Percentiles rank a stretch among this genome's conserved stretches.
Conservation (phyloP, 2,797 vertebrate species). For the Pseudochaenichthys georgianus region DNA sequence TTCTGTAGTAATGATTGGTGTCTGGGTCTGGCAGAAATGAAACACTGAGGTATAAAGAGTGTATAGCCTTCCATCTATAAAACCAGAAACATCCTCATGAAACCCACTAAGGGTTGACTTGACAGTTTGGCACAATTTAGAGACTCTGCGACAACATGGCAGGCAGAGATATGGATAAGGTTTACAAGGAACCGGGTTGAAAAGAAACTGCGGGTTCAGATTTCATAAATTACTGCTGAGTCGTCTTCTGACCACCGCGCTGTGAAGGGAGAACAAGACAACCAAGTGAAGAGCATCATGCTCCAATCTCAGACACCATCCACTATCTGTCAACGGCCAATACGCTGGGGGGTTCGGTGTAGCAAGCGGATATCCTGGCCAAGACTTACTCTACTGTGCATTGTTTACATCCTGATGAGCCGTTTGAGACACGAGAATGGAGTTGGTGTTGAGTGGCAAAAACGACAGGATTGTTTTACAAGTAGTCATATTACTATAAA, state of each 20-base stretch:
- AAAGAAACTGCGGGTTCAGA: constrained; percentile 51
- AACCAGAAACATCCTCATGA: constrained; percentile 79
- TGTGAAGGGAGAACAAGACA: too few species aligned
- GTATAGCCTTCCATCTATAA: constrained; percentile 76
- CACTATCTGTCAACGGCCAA: too few species aligned
- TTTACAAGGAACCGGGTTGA: constrained; percentile 59
- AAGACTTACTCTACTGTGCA: too few species aligned
- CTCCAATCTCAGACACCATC: too few species aligned
- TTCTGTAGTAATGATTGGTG: constrained; percentile 85
- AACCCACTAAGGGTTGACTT: constrained; percentile 71
- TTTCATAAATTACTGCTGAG: constrained; percentile 61
- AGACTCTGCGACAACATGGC: constrained; percentile 64
- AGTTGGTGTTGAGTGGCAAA: too few species aligned
- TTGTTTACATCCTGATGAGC: too few species aligned
- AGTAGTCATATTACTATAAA: too few species aligned
- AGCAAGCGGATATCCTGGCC: too few species aligned
- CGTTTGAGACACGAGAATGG: too few species aligned
- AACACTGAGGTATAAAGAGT: constrained; percentile 78
- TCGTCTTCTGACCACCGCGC: background rate
- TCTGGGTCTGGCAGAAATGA: constrained; percentile 83
- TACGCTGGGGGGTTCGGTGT: too few species aligned
- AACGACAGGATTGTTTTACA: too few species aligned
- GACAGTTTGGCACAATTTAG: constrained; percentile 73
- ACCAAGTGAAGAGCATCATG: too few species aligned
- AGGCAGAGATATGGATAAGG: constrained; percentile 46